Percentiles rank a stretch among this genome's conserved stretches.
Conservation (phyloP, 2,797 vertebrate species). For the Acanthopagrus latus region DNA sequence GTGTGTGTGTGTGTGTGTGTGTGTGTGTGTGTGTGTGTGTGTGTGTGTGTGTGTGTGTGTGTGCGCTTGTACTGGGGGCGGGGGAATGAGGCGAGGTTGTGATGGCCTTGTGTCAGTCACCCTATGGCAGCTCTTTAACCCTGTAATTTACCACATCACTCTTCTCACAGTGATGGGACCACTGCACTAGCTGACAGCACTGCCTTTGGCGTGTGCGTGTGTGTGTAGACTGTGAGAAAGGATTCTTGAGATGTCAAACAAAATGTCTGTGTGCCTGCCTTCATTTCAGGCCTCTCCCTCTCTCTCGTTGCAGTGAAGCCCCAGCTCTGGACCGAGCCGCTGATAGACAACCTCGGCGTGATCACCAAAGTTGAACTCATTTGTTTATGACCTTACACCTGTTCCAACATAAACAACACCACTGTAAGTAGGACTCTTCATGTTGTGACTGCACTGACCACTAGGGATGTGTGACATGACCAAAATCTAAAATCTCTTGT, state of each 20-base stretch:
- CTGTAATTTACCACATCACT: slow-evolving; percentile 81
- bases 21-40: slow-evolving; percentile 18
- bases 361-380: background rate
- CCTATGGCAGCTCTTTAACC: slow-evolving; percentile 79
- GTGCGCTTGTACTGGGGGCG: background rate
- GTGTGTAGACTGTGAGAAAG: slow-evolving; percentile 41
- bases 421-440: slow-evolving; percentile 12
- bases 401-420: background rate
- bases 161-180: slow-evolving; percentile 63
- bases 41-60: slow-evolving; percentile 20
- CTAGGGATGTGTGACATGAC: too few relatives aligned
- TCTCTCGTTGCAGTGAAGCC: slow-evolving; percentile 30
- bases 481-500: too few relatives aligned
- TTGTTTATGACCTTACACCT: slow-evolving; percentile 19
- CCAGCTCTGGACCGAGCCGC: slow-evolving; percentile 5
- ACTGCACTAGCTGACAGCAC: slow-evolving; percentile 63
- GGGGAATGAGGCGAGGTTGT: slow-evolving; percentile 36
- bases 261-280: slow-evolving; percentile 41
- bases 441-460: too few relatives aligned
- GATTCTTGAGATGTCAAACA: slow-evolving; percentile 64
- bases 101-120: slow-evolving; percentile 77
- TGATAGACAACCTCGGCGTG: background rate
- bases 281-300: slow-evolving; percentile 7
- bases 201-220: slow-evolving; percentile 52
- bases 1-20: slow-evolving; percentile 13